Conservation (phyloP, 2,888 invertebrate species). For the Drosophila paracracens region DNA sequence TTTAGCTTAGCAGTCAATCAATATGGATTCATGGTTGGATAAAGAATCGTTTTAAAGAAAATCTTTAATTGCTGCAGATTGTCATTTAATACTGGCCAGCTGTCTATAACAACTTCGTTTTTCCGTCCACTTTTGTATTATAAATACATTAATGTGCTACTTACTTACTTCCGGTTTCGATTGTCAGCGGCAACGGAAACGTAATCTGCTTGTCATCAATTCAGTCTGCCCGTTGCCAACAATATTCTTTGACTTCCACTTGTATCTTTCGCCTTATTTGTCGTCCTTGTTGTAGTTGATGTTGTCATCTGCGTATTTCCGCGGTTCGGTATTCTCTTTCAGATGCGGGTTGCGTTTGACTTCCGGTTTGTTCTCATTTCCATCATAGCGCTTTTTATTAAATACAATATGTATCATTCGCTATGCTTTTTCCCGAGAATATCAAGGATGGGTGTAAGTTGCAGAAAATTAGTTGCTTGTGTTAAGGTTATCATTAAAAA, state of each 20-base stretch:
- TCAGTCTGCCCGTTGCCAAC: constrained; percentile 38
- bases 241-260: constrained; percentile 35
- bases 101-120: not conserved
- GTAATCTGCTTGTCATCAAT: constrained; percentile 80
- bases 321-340: constrained; percentile 60
- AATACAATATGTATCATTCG: constrained; percentile 29
- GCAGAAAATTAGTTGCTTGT: constrained; percentile 22
- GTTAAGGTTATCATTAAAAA: not conserved
- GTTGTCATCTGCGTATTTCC: constrained; percentile 72
- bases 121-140: constrained; percentile 37
- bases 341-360: constrained; percentile 68
- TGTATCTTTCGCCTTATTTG: constrained; percentile 28
- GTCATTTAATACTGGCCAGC: not conserved
- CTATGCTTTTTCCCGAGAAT: not conserved
- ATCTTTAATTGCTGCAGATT: not conserved
- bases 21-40: not conserved
- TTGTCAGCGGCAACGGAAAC: constrained; percentile 76
- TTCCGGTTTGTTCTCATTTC: constrained; percentile 69
- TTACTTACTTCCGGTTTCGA: constrained; percentile 63
- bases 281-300: constrained; percentile 36
- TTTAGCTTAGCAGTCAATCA: not conserved
- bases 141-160: constrained; percentile 68
- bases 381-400: constrained; percentile 29
- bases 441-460: constrained; percentile 7
- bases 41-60: not conserved